phyloP scores from a whole-genome alignment of 2,888 invertebrate genomes.

The Amphipyra tragopoginis region DNA sequence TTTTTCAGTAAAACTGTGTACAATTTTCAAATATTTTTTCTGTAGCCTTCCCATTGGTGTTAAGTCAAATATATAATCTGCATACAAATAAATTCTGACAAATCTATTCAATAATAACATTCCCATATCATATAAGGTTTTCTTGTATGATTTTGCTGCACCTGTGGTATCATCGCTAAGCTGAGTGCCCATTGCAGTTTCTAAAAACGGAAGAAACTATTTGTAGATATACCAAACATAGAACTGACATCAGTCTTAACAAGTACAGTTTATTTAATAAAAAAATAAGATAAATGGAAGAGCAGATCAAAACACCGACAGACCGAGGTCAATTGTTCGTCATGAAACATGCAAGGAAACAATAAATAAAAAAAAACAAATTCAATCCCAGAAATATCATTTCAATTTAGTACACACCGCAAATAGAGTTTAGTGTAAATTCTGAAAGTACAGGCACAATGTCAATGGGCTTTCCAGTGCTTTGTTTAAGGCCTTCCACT shows the following conservation, averaged over 20 bases:
- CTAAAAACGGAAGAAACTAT: constrained; percentile 64
- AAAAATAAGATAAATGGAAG: no score
- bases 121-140: constrained; percentile 86
- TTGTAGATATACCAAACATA: no score
- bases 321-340: no score
- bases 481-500: constrained; percentile 69
- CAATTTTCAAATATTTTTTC: constrained; percentile 70
- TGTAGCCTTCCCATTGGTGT: constrained; percentile 86
- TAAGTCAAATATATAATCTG: constrained; percentile 86
- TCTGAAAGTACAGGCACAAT: constrained; percentile 90
- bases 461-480: constrained; percentile 74
- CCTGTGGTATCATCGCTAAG: constrained; percentile 81
- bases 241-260: no score
- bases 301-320: no score
- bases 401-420: constrained; percentile 83
- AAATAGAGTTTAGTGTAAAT: constrained; percentile 90
- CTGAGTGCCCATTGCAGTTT: constrained; percentile 92
- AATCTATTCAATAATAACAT: constrained; percentile 73
- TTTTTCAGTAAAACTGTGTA: constrained; percentile 79
- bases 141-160: constrained; percentile 87
- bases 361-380: no score
- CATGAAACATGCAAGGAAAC: no score
- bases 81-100: constrained; percentile 89
- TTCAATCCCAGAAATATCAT: background rate
- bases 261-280: no score